These are phyloP conservation scores for Liasis olivaceus DNA, from an alignment of 2,797 vertebrate species.

Conservation along the genomic window DNA sequence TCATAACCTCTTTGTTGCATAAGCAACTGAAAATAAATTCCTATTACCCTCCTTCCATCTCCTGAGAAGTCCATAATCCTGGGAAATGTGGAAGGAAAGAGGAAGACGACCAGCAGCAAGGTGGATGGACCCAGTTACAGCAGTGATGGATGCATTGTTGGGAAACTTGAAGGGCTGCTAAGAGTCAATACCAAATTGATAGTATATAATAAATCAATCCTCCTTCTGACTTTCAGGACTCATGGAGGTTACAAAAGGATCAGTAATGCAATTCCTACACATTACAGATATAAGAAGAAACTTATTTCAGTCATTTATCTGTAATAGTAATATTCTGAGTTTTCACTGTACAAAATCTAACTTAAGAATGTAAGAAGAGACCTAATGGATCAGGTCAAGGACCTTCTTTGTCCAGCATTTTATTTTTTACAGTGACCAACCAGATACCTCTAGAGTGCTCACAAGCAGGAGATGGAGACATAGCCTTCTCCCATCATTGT, in stretches of 20 bases:
- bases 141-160: not conserved
- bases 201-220: not conserved
- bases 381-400: not conserved
- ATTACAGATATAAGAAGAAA: not conserved
- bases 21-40: slow-evolving; percentile 29
- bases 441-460: not conserved
- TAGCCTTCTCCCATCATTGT: not conserved
- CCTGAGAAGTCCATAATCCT: not conserved
- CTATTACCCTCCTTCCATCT: not conserved
- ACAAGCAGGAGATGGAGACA: not conserved
- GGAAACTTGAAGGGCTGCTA: not conserved
- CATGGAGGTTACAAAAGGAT: not conserved
- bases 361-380: not conserved
- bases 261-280: not conserved
- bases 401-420: not conserved
- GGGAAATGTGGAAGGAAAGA: not conserved
- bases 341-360: not conserved
- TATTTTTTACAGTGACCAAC: not conserved
- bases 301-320: not conserved
- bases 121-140: not conserved
- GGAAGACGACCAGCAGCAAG: not conserved
- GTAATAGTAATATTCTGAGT: not conserved
- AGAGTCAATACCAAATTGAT: not conserved
- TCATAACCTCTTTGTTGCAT: slow-evolving; percentile 21
- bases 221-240: slow-evolving; percentile 21